phyloP scores from a whole-genome alignment of 1,140 invertebrate species.

The Diplogasteroides magnus region DNA sequence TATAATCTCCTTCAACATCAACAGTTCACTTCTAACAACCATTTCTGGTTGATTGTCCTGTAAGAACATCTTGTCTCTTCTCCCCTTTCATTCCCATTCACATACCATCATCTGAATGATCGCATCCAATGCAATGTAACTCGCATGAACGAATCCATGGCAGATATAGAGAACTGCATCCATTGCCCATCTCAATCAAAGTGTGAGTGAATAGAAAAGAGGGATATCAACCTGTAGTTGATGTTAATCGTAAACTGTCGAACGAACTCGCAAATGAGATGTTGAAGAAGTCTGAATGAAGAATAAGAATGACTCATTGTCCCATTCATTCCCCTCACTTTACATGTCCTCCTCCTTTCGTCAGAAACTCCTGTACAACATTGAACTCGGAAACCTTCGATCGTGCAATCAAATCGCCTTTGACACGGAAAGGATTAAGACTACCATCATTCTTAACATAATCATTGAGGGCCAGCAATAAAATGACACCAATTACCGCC shows the following conservation, averaged over 20 bases:
- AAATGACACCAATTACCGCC: too few species aligned
- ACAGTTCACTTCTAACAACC: neutral
- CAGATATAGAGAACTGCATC: neutral
- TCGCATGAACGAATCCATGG: neutral
- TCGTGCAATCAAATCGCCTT: neutral
- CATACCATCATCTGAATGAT: neutral
- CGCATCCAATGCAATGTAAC: neutral
- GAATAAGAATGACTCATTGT: neutral
- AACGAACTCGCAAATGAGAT: neutral
- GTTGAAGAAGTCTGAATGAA: conserved; percentile 2
- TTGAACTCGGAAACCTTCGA: neutral
- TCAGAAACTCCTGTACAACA: neutral
- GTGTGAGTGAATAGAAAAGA: neutral
- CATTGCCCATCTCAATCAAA: too few species aligned
- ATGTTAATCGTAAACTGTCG: neutral
- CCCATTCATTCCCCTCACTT: neutral
- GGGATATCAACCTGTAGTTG: neutral
- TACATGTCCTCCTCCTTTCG: neutral
- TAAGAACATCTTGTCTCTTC: too few species aligned
- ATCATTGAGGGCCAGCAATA: too few species aligned
- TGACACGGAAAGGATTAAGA: neutral
- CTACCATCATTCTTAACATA: neutral
- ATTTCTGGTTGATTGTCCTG: neutral
- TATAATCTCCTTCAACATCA: neutral
- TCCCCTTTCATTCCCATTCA: too few species aligned